Conservation (phyloP, 2,797 vertebrate species). For the Fratercula arctica region DNA sequence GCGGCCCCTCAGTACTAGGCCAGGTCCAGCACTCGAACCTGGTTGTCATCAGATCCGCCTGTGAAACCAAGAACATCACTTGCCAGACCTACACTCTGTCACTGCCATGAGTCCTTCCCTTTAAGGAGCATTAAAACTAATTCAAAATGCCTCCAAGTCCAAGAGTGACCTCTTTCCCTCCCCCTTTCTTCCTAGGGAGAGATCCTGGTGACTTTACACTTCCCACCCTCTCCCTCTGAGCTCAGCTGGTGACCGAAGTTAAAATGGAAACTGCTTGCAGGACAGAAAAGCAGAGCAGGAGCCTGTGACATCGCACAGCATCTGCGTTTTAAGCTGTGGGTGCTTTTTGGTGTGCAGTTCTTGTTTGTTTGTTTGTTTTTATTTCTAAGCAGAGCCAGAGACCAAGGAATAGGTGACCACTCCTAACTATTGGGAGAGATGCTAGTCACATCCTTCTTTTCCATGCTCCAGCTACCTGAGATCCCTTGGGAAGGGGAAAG, state of each 20-base stretch:
- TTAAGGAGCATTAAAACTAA: neutral
- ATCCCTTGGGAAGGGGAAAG: neutral
- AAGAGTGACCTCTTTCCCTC: neutral
- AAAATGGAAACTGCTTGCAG: neutral
- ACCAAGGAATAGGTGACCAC: neutral
- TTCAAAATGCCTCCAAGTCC: neutral
- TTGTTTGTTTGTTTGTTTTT: neutral
- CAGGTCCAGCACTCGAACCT: fast-evolving
- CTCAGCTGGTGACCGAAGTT: neutral
- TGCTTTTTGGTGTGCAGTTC: neutral
- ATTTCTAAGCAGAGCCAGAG: neutral
- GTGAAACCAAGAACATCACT: neutral
- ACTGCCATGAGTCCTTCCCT: neutral
- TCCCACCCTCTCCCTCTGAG: neutral
- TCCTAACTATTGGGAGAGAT: neutral
- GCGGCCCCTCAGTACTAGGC: neutral
- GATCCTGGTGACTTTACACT: neutral
- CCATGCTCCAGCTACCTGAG: neutral
- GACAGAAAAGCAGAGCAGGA: neutral
- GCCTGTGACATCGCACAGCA: neutral
- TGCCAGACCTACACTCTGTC: neutral
- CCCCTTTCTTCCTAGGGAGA: neutral
- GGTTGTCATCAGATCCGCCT: neutral
- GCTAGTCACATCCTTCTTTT: constrained; percentile 17
- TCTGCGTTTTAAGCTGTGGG: neutral